Conservation (phyloP, 37 sponge, comb jelly and placozoan species). For the Eunapius fragilis region DNA sequence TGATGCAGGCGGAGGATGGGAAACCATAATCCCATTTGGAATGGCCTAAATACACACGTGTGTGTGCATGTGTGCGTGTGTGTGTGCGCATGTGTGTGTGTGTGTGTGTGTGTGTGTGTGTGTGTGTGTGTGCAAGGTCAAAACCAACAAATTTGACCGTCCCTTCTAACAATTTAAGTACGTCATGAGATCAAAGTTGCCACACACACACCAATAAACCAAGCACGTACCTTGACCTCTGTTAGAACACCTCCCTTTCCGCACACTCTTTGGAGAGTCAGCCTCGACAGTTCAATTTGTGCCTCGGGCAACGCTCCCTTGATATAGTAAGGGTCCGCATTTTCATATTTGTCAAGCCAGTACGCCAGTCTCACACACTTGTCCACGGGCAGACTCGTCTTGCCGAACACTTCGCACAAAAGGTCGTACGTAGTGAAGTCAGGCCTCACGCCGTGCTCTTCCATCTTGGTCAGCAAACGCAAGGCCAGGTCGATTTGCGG, state of each 20-base stretch:
- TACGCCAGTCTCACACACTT: slow-evolving; percentile 85
- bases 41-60: too few relatives aligned
- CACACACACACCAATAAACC: neutral
- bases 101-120: too few relatives aligned
- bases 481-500: slow-evolving; percentile 89
- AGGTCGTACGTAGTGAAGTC: slow-evolving; percentile 67
- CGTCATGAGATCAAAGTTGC: too few relatives aligned
- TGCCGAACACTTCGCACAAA: slow-evolving; percentile 74
- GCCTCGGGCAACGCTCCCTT: slow-evolving; percentile 44
- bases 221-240: slow-evolving; percentile 56
- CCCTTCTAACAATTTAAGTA: too few relatives aligned
- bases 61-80: too few relatives aligned
- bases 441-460: slow-evolving; percentile 85
- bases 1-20: too few relatives aligned
- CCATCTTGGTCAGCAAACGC: slow-evolving; percentile 85
- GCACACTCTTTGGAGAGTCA: slow-evolving; percentile 57
- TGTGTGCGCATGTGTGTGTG: too few relatives aligned
- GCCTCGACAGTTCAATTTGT: slow-evolving; percentile 46
- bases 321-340: slow-evolving; percentile 81
- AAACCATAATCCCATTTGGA: too few relatives aligned
- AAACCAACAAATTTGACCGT: too few relatives aligned
- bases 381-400: slow-evolving; percentile 74
- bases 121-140: too few relatives aligned
- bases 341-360: slow-evolving; percentile 82
- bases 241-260: slow-evolving; percentile 28